Evolutionary conservation across 2,113 vertebrate genomes (phyloP), one percentile per base, ranked within the genome.

Genomic region (Cettia cetti): DNA sequence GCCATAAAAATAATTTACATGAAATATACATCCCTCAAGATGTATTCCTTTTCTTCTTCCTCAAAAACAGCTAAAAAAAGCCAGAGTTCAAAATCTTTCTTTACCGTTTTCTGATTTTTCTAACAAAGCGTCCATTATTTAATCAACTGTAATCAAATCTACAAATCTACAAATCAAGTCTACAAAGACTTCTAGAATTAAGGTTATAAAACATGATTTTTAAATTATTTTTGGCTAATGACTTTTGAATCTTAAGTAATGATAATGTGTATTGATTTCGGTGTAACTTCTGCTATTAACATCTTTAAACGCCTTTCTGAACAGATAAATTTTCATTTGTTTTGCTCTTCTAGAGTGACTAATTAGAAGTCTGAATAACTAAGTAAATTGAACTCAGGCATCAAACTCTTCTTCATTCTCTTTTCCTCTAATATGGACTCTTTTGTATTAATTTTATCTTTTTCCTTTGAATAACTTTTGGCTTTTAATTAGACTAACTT

Each of bases 401-500:
- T 68, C 44, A 79, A 71, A 76, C 4, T 40, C 33, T 54, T 76
- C 44, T 88, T 92, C 49, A 49, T 31, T 94, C 61, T 45, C 50
- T 89, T 82, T 95, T 79, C 39, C 37, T 80, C 10, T 79, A 69
- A 44, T 42, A 39, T 49, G 49, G 27, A 53, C 17, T 76, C n/a
- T 53, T 86, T 82, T 79, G 12, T 63, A 75, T 68, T 81, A n/a
- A 68, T 95, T 95, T 97, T 91, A 69, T 86, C 22, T 10, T 79
- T 23, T 94, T 80, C 71, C 81, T 90, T 92, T 65, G 45, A 69
- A 85, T 45, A 84, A 89, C 28, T 92, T 95, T 70, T 72, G 44
- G 19, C 39, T 94, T 91, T 85, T 91, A 90, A 88, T 94, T 94
- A 91, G 59, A 54, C 53, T 83, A 92, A 84, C 45, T 85, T 86